Percentiles rank a stretch among this genome's conserved stretches.
Evolutionary conservation across 2,113 vertebrate genomes (phyloP).

Genomic region (Charina bottae): DNA sequence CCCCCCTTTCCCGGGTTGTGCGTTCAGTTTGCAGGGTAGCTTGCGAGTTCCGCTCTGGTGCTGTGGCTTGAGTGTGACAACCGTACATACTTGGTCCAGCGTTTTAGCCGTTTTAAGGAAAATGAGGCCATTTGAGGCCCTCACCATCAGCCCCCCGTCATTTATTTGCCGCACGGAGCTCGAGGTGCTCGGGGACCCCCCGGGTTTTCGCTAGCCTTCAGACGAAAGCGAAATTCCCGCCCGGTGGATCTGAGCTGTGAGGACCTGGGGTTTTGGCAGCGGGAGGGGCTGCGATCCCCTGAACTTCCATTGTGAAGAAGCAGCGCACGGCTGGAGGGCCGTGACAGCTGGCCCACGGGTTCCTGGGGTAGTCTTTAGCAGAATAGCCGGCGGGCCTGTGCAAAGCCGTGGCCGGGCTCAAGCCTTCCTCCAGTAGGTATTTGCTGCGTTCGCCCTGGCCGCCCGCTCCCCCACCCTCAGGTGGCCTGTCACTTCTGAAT

Average conservation of each 20-base stretch:
- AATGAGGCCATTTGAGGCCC: neutral
- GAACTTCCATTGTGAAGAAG: neutral
- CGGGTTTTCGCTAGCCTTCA: neutral
- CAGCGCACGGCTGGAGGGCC: neutral
- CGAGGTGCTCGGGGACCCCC: neutral
- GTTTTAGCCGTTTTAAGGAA: neutral
- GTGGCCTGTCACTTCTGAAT: accelerated
- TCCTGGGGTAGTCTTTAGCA: neutral
- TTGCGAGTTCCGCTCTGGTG: neutral
- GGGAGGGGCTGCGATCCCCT: neutral
- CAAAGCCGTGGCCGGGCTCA: neutral
- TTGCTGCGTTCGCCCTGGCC: constrained; percentile 4
- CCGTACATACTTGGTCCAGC: neutral
- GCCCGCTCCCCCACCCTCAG: neutral
- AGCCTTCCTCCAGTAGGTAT: neutral
- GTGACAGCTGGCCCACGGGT: neutral
- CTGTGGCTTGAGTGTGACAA: neutral
- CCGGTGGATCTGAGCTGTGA: neutral
- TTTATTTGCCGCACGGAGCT: neutral
- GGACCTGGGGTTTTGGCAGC: neutral
- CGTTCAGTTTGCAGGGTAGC: neutral
- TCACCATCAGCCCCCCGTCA: neutral
- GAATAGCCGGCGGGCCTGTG: neutral
- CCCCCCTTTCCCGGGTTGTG: neutral
- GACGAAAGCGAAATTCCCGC: neutral